Conservation (phyloP, 1,140 invertebrate genomes). For the Lerema accius region DNA sequence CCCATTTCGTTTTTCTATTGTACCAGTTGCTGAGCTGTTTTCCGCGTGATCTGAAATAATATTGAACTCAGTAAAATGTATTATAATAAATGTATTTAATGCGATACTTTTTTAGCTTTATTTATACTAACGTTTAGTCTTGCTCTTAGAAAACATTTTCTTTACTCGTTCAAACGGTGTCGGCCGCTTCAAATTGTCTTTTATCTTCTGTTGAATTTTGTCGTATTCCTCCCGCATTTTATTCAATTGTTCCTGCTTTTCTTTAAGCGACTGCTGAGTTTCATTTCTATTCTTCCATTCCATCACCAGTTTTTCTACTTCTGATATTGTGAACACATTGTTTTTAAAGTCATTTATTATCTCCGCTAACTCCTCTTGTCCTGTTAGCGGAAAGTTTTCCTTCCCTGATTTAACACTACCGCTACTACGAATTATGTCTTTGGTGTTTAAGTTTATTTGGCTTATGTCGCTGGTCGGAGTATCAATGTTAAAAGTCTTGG, state of each 20-base stretch:
- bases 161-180: conserved; percentile 90
- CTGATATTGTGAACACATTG: conserved; percentile 92
- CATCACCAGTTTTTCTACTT: conserved; percentile 92
- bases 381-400: conserved; percentile 65
- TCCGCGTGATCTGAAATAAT: conserved; percentile 61
- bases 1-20: conserved; percentile 75
- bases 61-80: neutral
- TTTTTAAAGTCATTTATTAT: conserved; percentile 96
- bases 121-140: conserved; percentile 66
- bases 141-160: conserved; percentile 88
- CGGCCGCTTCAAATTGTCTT: conserved; percentile 87
- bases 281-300: conserved; percentile 93
- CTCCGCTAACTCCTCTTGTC: conserved; percentile 91
- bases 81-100: neutral
- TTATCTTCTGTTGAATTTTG: conserved; percentile 90
- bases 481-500: conserved; percentile 71
- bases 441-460: conserved; percentile 74
- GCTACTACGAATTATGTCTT: conserved; percentile 62
- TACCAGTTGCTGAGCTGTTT: conserved; percentile 59
- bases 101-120: neutral
- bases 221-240: conserved; percentile 92
- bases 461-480: conserved; percentile 78
- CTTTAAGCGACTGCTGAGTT: conserved; percentile 92
- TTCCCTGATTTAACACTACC: conserved; percentile 73
- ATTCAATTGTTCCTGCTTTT: conserved; percentile 91